Evolutionary conservation across 2,113 vertebrate species (phyloP).

Genomic region (Poecile atricapillus): DNA sequence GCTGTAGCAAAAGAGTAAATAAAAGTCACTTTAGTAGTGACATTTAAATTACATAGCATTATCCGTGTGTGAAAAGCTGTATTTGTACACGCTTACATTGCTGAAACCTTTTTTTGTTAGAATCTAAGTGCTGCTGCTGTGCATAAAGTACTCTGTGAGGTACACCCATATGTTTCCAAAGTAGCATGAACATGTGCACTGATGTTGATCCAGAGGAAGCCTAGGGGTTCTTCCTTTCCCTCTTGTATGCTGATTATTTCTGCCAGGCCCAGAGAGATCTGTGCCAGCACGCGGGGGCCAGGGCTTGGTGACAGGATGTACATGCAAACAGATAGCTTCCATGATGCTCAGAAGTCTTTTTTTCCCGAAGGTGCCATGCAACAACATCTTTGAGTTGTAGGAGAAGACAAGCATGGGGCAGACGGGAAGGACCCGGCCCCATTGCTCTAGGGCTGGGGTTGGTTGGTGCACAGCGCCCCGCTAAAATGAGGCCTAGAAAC

Average conservation of each 20-base stretch:
- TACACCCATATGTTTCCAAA: background rate
- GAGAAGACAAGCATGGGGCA: background rate
- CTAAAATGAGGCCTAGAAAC: background rate
- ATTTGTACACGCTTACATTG: background rate
- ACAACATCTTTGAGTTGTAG: constrained; percentile 13
- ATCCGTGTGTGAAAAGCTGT: background rate
- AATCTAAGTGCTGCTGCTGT: background rate
- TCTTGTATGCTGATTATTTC: constrained; percentile 26
- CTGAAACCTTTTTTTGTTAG: background rate
- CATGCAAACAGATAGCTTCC: constrained; percentile 19
- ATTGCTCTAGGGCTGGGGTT: background rate
- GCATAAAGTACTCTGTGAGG: background rate
- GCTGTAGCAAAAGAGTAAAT: background rate
- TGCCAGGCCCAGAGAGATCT: constrained; percentile 40
- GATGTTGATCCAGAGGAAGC: constrained; percentile 32
- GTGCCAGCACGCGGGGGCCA: fast-evolving
- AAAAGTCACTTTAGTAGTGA: background rate
- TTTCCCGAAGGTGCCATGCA: background rate
- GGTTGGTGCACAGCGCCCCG: fast-evolving
- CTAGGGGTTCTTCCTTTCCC: constrained; percentile 11
- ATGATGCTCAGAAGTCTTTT: background rate
- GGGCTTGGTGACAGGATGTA: constrained; percentile 46
- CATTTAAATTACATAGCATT: background rate
- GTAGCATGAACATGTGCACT: background rate
- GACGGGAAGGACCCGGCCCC: background rate